Evolutionary conservation across 2,888 invertebrate species (phyloP), one percentile per base, ranked within the genome.

Genomic region (Eupithecia exiguata): DNA sequence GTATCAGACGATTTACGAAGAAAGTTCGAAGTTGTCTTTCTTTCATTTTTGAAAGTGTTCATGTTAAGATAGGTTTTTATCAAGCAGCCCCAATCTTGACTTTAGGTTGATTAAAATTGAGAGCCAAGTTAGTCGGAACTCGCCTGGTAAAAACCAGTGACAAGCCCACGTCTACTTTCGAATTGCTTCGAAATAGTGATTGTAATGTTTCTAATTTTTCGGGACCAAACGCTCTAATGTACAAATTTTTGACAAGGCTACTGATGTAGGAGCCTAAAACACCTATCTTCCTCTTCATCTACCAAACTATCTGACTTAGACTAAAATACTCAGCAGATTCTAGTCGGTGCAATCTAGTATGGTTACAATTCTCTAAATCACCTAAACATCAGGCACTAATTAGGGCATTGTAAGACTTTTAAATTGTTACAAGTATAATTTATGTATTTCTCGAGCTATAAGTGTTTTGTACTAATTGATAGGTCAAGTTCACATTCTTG

Each of bases 391-490:
- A 70, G 70, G 75, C 71, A 66, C 46, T 53, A 67, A 71, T n/a
- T 75, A 77, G 71, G 73, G 46, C 18, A 71, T 73, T 68, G 72
- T 38, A 71, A 72, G 36, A 68, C 21, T 69, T 71, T 35, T 65
- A 68, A 73, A 78, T 75, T 78, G 75, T 79, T 75, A 74, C 65
- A 71, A 75, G 30, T 72, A 68, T 68, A 46, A 58, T 66, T 73
- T 46, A 65, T 75, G 71, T 78, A 74, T 49, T 69, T 74, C 63
- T 70, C 6, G 21, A 72, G 35, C 16, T 67, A 14, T 71, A 74
- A 68, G 58, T 74, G 65, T 75, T 74, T 72, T 58, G 30, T 71
- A 66, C 70, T 71, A 69, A 65, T 63, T 77, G 53, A 69, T 78
- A 76, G 58, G 65, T 66, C 21, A 74, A 71, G 36, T 74, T 70